phyloP scores from a whole-genome alignment of 92 coral and sea anemone species.

The Epizoanthus fatuus region DNA sequence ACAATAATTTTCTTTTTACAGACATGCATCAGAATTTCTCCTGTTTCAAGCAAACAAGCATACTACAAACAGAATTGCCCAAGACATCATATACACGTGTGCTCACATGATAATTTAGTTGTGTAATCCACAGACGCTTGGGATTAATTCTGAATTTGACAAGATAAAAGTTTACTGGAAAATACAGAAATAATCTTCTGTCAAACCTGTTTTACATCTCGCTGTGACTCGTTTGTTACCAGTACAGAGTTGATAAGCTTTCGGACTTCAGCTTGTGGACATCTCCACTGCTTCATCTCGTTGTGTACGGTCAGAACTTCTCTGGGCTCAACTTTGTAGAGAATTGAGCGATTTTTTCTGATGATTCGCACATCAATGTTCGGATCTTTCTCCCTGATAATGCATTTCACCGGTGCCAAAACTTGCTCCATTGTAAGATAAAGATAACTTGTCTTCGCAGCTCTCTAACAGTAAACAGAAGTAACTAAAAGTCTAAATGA shows the following conservation, averaged over 20 bases:
- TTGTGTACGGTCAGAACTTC: slow-evolving; percentile 65
- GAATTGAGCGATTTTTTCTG: slow-evolving; percentile 74
- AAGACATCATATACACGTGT: not conserved
- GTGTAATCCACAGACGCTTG: not conserved
- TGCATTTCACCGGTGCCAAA: slow-evolving; percentile 74
- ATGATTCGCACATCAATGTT: slow-evolving; percentile 76
- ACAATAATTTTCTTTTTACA: too few species aligned
- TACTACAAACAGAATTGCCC: too few species aligned
- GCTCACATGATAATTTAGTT: not conserved
- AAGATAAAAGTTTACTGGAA: not conserved
- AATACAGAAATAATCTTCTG: not conserved
- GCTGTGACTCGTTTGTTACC: slow-evolving; percentile 17
- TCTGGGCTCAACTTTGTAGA: slow-evolving; percentile 81
- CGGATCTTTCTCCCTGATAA: slow-evolving; percentile 76
- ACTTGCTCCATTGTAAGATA: slow-evolving; percentile 60
- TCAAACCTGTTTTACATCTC: slow-evolving; percentile 3
- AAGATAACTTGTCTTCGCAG: not conserved
- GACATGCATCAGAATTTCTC: too few species aligned
- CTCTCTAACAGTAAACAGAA: too few species aligned
- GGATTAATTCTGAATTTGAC: not conserved
- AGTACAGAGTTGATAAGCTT: slow-evolving; percentile 46
- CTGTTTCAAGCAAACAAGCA: too few species aligned
- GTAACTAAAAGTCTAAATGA: too few species aligned
- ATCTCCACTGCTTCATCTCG: slow-evolving; percentile 76
- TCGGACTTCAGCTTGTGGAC: slow-evolving; percentile 62